Conservation (phyloP, 2,888 invertebrate species). For the Rotaria magnacalcarata region DNA sequence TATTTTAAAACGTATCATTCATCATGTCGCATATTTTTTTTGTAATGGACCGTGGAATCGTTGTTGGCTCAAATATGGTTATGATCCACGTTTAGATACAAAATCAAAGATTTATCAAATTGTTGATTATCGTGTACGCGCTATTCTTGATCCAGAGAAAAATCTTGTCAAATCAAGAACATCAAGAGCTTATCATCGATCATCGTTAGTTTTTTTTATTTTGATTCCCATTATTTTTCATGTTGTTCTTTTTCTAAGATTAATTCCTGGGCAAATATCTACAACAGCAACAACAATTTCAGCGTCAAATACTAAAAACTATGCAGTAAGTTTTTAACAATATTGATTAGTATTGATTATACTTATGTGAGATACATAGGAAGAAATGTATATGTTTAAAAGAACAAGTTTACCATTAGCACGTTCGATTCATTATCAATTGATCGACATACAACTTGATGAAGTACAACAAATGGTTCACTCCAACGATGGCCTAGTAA, state of each 20-base stretch:
- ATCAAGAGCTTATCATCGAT: constrained; percentile 33
- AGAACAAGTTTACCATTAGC: constrained; percentile 21
- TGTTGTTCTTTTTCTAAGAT: background rate
- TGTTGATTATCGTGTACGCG: constrained; percentile 66
- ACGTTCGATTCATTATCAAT: constrained; percentile 33
- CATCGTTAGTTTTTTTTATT: background rate
- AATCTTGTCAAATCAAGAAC: constrained; percentile 19
- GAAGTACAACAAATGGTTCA: constrained; percentile 35
- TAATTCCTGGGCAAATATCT: background rate
- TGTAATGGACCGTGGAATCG: constrained; percentile 69
- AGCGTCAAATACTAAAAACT: background rate
- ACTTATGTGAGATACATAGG: background rate
- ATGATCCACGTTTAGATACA: constrained; percentile 79
- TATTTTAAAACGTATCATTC: constrained; percentile 41
- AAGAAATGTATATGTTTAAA: constrained; percentile 32
- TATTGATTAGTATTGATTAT: background rate
- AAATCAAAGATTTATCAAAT: constrained; percentile 78
- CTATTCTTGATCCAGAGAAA: constrained; percentile 39
- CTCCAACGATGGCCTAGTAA: background rate
- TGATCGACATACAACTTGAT: constrained; percentile 21
- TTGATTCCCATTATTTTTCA: no score
- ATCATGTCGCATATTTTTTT: constrained; percentile 73
- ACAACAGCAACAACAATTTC: background rate
- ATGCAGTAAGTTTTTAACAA: background rate
- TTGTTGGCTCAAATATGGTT: constrained; percentile 67